phyloP scores from a whole-genome alignment of 53 echinoderm and acorn worm species.

The Echinarachnius parma region DNA sequence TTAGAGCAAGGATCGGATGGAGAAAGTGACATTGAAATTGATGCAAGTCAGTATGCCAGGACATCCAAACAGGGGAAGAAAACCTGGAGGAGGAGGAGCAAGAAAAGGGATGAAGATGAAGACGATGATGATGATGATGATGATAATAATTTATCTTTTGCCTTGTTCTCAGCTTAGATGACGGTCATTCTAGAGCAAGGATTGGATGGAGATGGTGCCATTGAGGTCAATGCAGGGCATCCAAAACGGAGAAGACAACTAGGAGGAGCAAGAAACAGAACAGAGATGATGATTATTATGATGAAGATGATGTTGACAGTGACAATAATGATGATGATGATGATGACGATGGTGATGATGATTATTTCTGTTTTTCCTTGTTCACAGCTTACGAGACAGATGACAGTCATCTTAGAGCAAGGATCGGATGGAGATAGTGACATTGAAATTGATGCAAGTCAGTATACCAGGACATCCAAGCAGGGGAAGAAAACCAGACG shows the following conservation, averaged over 20 bases:
- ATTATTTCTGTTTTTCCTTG: not conserved
- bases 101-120: slow-evolving; percentile 14
- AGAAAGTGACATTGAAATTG: slow-evolving; percentile 72
- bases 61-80: not conserved
- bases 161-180: slow-evolving; percentile 62
- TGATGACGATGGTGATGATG: not conserved
- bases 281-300: not conserved
- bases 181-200: slow-evolving; percentile 70
- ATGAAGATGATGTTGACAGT: slow-evolving; percentile 36
- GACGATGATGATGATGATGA: slow-evolving; percentile 37
- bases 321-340: slow-evolving; percentile 44
- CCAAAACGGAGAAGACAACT: slow-evolving; percentile 27
- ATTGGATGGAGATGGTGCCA: slow-evolving; percentile 68
- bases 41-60: slow-evolving; percentile 49
- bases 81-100: not conserved
- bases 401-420: slow-evolving; percentile 75
- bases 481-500: not conserved
- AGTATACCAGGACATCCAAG: slow-evolving; percentile 26
- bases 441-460: slow-evolving; percentile 58
- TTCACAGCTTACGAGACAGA: slow-evolving; percentile 60
- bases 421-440: slow-evolving; percentile 71
- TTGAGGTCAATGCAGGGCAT: slow-evolving; percentile 60
- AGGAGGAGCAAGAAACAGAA: not conserved
- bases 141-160: slow-evolving; percentile 22
- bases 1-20: slow-evolving; percentile 64